Evolutionary conservation across 2,888 invertebrate genomes (phyloP), one percentile per base, ranked within the genome.

Genomic region (Drepana falcataria): DNA sequence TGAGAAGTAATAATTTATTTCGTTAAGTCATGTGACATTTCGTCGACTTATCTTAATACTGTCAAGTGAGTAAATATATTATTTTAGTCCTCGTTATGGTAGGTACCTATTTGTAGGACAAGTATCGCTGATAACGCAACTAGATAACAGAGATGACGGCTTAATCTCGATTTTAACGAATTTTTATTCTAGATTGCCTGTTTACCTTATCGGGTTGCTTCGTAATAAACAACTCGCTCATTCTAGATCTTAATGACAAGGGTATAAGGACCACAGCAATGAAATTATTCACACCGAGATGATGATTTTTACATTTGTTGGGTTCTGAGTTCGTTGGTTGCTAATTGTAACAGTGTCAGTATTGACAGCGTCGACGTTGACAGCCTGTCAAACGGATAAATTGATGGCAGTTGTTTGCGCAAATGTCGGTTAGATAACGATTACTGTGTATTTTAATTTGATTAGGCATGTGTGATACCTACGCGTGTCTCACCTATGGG

Each of bases 121-220:
- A 69, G 71, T 83, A 82, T 80, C 68, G 69, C 64, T 77, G 87
- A 87, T 89, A 88, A 82, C 75, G 66, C 59, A n/a, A 65, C 49
- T 44, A 83, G 88, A 90, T 90, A 89, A 86, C 85, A 59, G 66
- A 86, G 87, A 89, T 86, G 89, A 89, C 82, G 88, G 85, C 84
- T 86, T 89, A 89, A 90, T 91, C 89, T 89, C 79, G 73, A 66
- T 86, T 85, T 88, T 87, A 89, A 88, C 84, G 79, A 89, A 84
- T 84, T 87, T 85, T 85, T 73, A 82, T 76, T 79, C 70, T 77
- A 82, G 77, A 81, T 82, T 79, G 74, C 66, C 64, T 60, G 65
- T 73, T 71, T 72, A 73, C 64, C 69, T 73, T 74, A 66, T 62
- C 65, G 59, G 54, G 49, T 64, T 58, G 47, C 47, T 53, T 54